These are phyloP conservation scores for Limnephilus marmoratus DNA, from an alignment of 2,888 invertebrate genomes.

Conservation along the genomic window DNA sequence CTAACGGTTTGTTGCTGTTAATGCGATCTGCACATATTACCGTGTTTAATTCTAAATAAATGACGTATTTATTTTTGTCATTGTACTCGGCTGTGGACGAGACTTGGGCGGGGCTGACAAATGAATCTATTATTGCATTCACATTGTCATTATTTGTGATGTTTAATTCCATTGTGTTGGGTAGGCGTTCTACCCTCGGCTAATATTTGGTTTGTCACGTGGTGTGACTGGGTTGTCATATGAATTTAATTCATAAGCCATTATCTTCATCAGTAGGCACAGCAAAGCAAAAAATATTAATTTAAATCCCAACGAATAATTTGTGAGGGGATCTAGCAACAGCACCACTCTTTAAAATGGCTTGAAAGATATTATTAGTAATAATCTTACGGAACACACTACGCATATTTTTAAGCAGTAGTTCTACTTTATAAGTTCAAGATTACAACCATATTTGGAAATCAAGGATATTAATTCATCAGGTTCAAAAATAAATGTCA, in stretches of 20 bases:
- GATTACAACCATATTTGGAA: not conserved
- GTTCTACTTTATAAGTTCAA: not conserved
- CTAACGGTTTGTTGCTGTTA: not conserved
- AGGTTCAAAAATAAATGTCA: not conserved
- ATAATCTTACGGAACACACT: not conserved
- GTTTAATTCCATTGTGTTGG: constrained; percentile 31
- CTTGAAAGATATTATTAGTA: not conserved
- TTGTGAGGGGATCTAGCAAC: not conserved
- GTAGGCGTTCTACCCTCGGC: constrained; percentile 2
- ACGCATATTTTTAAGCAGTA: not conserved
- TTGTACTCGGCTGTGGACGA: not conserved
- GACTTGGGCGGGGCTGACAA: constrained; percentile 33
- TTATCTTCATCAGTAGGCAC: not conserved
- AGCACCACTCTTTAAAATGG: not conserved
- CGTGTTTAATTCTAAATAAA: constrained; percentile 35
- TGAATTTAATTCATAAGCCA: not conserved
- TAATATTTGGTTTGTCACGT: constrained; percentile 53
- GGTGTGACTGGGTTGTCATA: constrained; percentile 22
- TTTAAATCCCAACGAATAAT: not conserved
- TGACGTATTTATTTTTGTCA: constrained; percentile 18
- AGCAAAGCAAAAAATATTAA: not conserved
- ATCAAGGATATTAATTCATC: not conserved
- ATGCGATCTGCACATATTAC: constrained; percentile 15
- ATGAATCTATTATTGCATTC: constrained; percentile 41
- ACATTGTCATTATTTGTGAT: constrained; percentile 48